phyloP scores from a whole-genome alignment of 2,113 vertebrate genomes.

The Cariama cristata region DNA sequence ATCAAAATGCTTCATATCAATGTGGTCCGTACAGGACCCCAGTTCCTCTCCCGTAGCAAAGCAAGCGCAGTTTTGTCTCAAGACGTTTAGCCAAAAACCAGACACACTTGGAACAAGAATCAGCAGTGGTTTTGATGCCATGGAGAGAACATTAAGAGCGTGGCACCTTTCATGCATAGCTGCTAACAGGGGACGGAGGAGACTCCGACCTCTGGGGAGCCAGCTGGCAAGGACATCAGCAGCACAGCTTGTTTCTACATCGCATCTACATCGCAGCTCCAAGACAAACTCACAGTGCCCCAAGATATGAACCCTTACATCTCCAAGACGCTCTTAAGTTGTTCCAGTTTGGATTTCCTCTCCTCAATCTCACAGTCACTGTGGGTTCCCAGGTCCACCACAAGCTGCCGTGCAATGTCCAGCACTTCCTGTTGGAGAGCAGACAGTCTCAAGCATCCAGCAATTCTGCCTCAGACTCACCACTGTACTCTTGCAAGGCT shows the following conservation, averaged over 20 bases:
- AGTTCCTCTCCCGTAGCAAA: neutral
- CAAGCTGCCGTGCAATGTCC: slow-evolving; percentile 92
- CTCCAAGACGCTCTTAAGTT: slow-evolving; percentile 96
- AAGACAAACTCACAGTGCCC: neutral
- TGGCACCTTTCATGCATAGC: neutral
- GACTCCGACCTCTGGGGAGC: neutral
- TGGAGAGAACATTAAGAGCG: neutral
- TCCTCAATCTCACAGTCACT: slow-evolving; percentile 92
- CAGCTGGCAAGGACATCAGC: neutral
- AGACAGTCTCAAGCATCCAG: neutral
- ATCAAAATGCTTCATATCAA: neutral
- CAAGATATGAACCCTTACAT: slow-evolving; percentile 81
- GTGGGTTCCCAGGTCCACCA: slow-evolving; percentile 88
- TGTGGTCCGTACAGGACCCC: neutral
- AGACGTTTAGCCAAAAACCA: neutral
- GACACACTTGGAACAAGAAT: neutral
- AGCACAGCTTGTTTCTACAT: neutral
- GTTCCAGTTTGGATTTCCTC: slow-evolving; percentile 94
- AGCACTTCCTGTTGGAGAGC: slow-evolving; percentile 88
- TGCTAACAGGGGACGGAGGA: neutral
- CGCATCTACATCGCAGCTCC: neutral
- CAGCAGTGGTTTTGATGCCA: neutral
- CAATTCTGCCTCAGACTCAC: neutral
- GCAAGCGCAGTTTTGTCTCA: neutral
- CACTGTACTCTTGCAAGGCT: neutral